Percentiles rank a stretch among this genome's conserved stretches.
Evolutionary conservation across 2,113 vertebrate species (phyloP).

Genomic region (Kryptolebias marmoratus): DNA sequence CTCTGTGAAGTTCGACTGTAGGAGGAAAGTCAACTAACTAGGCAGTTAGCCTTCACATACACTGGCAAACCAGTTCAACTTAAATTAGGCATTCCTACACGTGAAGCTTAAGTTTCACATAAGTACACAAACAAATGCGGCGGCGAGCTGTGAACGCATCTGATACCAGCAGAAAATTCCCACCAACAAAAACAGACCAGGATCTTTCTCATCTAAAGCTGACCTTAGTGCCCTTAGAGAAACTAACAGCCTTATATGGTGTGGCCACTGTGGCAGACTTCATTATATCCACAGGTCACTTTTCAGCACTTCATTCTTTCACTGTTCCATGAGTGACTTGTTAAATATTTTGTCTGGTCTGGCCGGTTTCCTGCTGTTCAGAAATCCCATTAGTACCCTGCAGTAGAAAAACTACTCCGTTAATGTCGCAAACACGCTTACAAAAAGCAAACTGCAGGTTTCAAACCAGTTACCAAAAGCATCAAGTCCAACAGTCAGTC

Average conservation of each 20-base stretch:
- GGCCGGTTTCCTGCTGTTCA: constrained; percentile 40
- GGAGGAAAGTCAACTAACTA: background rate
- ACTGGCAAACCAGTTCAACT: constrained; percentile 1
- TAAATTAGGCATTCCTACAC: background rate
- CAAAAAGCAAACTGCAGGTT: constrained; percentile 37
- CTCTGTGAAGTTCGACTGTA: background rate
- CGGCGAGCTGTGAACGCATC: background rate
- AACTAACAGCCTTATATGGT: constrained; percentile 45
- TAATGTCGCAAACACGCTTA: constrained; percentile 26
- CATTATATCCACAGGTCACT: constrained; percentile 47
- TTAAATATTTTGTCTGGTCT: constrained; percentile 45
- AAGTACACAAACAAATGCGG: constrained; percentile 1
- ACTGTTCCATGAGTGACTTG: constrained; percentile 16
- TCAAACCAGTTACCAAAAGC: constrained; percentile 41
- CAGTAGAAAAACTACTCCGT: constrained; percentile 20
- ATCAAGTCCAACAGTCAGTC: constrained; percentile 15
- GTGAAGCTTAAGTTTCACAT: background rate
- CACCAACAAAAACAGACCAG: constrained; percentile 1
- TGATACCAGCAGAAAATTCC: constrained; percentile 1
- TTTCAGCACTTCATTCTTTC: constrained; percentile 60
- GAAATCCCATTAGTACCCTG: constrained; percentile 38
- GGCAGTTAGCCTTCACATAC: background rate
- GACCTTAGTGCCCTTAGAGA: constrained; percentile 18
- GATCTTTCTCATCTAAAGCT: constrained; percentile 14
- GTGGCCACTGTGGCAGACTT: constrained; percentile 27